Evolutionary conservation across 2,113 vertebrate genomes (phyloP).

Genomic region (Polypterus senegalus): DNA sequence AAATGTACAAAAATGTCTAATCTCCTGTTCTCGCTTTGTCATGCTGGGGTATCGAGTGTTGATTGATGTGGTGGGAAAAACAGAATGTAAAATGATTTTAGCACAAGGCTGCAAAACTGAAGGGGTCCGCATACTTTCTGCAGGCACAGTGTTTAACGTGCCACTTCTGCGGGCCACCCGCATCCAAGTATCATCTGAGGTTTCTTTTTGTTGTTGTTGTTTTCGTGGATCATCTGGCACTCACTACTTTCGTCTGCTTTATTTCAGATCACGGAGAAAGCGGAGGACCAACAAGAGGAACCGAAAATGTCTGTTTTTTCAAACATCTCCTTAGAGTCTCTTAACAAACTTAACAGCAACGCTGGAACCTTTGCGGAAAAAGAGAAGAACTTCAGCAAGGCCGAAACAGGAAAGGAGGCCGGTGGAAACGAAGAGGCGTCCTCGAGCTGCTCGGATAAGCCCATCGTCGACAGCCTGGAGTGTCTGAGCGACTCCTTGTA

Average conservation of each 20-base stretch:
- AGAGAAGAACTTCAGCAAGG: constrained; percentile 35
- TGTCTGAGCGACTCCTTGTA: constrained; percentile 77
- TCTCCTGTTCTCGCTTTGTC: too few species aligned
- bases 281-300: constrained; percentile 48
- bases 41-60: too few species aligned
- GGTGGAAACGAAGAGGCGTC: constrained; percentile 42
- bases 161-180: too few species aligned
- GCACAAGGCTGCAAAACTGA: too few species aligned
- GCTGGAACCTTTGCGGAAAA: constrained; percentile 45
- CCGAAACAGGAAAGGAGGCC: constrained; percentile 37
- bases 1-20: too few species aligned
- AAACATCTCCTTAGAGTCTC: constrained; percentile 62
- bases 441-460: constrained; percentile 35
- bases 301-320: constrained; percentile 40
- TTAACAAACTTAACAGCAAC: constrained; percentile 62
- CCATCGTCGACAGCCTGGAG: constrained; percentile 48
- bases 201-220: background rate
- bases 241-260: background rate
- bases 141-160: too few species aligned
- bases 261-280: constrained; percentile 58
- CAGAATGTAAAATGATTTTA: too few species aligned
- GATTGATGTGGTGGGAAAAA: too few species aligned
- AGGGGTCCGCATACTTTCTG: too few species aligned
- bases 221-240: background rate
- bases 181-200: background rate